Base-by-base conservation (phyloP, 1,140 invertebrate species). In the Chelonus insularis region DNA sequence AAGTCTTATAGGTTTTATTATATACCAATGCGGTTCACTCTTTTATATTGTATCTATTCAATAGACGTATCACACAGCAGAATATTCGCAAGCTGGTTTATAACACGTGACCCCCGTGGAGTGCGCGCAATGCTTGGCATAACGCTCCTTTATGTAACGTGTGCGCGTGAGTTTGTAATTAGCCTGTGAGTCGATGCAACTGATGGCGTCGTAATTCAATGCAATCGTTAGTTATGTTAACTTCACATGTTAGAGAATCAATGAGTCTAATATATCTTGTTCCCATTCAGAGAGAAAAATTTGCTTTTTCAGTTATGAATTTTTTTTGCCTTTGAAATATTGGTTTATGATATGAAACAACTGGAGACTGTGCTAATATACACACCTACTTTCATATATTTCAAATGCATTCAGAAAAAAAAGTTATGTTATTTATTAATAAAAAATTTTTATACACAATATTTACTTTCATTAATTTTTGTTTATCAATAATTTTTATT, bases 131-230 rank as follows among this genome's bases (percentile, higher is more conserved):
- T 23, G 25, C 48, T 32, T 21, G 20, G 32, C 34, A 36, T 45
- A 29, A 23, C 34, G 34, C 36, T 41, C n/a, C 37, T 64, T 65
- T 65, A 65, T 62, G 56, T 65, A 65, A 62, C 60, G 45, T 48
- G 45, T n/a, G 58, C 56, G 47, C 52, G 9, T 29, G 18, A 55
- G 52, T 62, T 59, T 60, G 61, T 69, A 72, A 72, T 72, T 72
- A 72, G 64, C 66, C 61, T 34, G 37, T 48, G 47, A 55, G 57
- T 65, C 59, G 64, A 64, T 64, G 65, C 65, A 47, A 55, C 48
- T 43, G 59, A 57, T 62, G 56, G 12, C 65, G 56, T 70, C 64
- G 65, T 69, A 72, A 68, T 62, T 39, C 59, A n/a, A 36, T 57
- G 61, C 60, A 62, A 65, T 34, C 54, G 50, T 20, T 25, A 58